Evolutionary conservation across 2,113 vertebrate species (phyloP).

Genomic region (Macquaria australasica): DNA sequence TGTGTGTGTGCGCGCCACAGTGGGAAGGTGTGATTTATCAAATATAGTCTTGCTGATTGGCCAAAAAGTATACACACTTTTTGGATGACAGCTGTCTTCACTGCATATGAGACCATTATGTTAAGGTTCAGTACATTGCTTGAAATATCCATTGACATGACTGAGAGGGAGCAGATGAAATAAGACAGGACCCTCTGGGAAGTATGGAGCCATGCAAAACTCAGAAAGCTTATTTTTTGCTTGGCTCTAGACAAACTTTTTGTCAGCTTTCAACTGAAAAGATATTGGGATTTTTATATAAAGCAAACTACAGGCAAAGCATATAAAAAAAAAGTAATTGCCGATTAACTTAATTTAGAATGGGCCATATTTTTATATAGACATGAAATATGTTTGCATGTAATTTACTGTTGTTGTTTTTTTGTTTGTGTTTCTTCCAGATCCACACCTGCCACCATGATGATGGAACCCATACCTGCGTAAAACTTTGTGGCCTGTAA

Average conservation of each 20-base stretch:
- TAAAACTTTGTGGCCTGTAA: constrained; percentile 36
- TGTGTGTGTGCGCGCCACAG: background rate
- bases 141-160: constrained; percentile 4
- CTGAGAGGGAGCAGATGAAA: constrained; percentile 6
- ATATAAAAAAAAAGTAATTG: constrained; percentile 6
- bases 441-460: constrained; percentile 38
- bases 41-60: constrained; percentile 12
- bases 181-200: constrained; percentile 20
- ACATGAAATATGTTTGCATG: constrained; percentile 7
- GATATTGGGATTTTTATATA: constrained; percentile 7
- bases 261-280: constrained; percentile 45
- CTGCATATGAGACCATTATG: background rate
- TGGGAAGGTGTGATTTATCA: constrained; percentile 17
- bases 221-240: constrained; percentile 39
- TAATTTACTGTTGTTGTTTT: constrained; percentile 24
- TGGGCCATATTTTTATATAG: background rate
- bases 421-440: constrained; percentile 73
- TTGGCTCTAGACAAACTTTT: constrained; percentile 13
- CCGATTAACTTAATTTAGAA: background rate
- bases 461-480: constrained; percentile 48
- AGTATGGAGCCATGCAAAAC: constrained; percentile 11
- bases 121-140: background rate
- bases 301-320: background rate
- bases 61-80: background rate
- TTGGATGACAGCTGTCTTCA: background rate